These are phyloP conservation scores for Leptura quadrifasciata DNA, from an alignment of 2,888 invertebrate genomes.

Conservation along the genomic window DNA sequence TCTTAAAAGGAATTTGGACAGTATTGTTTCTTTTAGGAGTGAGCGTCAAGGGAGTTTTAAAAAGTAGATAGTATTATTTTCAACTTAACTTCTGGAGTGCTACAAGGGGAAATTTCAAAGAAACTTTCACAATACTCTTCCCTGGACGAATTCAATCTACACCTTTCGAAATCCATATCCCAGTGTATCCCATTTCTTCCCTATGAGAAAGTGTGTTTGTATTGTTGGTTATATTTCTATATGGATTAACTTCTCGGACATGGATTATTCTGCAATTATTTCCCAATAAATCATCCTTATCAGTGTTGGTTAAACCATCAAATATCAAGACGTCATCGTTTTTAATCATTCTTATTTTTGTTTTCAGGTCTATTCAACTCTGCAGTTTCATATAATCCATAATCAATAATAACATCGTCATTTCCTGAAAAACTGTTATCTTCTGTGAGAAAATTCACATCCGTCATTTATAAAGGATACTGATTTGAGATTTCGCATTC, in stretches of 20 bases:
- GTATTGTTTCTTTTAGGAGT: background rate
- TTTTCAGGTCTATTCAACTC: background rate
- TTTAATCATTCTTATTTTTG: background rate
- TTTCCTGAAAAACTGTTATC: background rate
- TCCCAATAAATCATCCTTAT: too few relatives aligned
- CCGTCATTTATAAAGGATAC: background rate
- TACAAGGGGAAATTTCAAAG: constrained; percentile 6
- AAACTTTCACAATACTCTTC: constrained; percentile 3
- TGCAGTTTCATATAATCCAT: background rate
- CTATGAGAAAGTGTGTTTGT: background rate
- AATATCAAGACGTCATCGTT: background rate
- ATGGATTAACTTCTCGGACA: background rate
- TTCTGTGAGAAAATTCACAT: background rate
- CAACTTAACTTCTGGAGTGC: background rate
- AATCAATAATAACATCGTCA: background rate
- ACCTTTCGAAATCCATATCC: constrained; percentile 3
- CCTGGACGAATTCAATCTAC: background rate
- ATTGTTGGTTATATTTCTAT: background rate
- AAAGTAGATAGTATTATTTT: background rate
- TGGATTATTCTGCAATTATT: background rate
- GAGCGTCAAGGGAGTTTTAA: background rate
- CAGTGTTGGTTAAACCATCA: background rate
- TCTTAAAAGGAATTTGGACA: background rate
- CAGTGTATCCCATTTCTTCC: background rate
- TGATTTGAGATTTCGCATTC: background rate